Evolutionary conservation across 2,888 invertebrate genomes (phyloP), one percentile per base, ranked within the genome.

Genomic region (Tinea pellionella): DNA sequence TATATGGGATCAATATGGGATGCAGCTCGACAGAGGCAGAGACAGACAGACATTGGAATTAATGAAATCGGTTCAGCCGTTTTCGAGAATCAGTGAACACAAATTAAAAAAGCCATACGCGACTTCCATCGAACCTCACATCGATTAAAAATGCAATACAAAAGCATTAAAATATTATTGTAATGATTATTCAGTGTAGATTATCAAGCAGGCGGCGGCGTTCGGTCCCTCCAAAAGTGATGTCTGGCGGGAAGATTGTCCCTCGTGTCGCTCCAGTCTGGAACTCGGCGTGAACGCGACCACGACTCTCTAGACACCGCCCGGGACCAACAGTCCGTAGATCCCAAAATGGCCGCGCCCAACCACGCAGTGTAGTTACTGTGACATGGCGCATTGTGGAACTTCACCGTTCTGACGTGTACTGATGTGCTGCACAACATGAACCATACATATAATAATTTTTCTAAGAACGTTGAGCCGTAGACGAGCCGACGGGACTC

Each of bases 281-380:
- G 94, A 60, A 97, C 89, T 61, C 91, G 84, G 53, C 90, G 90
- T 62, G 88, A 84, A 68, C 91, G 90, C 62, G 92, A 80, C 83
- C 93, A 97, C 59, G 83, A 85, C 68, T 97, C 97, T 65, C 93
- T 91, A 0, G 92, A 89, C 51, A 95, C 74, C 11, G 93, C 94
- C 53, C 93, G 89, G 61, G 90, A 89, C 41, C 90, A 88, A 32
- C 95, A 80, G 62, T 93, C 89, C 69, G 94, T n/a, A 37, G 90
- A 88, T 32, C 95, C 80, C 62, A 93, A 89, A 69, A 94, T 94
- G 1, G 94, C 92, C 37, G 93, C 94, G 75, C 97, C 97, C 29
- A 95, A 82, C 97, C 98, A 98, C 42, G 94, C 92, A 11, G 91
- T 90, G 71, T 92, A 93, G 85, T 96, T 97, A 61, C 92, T 91